Conservation (phyloP, 1,140 invertebrate species). For the Meloidogyne hapla region DNA sequence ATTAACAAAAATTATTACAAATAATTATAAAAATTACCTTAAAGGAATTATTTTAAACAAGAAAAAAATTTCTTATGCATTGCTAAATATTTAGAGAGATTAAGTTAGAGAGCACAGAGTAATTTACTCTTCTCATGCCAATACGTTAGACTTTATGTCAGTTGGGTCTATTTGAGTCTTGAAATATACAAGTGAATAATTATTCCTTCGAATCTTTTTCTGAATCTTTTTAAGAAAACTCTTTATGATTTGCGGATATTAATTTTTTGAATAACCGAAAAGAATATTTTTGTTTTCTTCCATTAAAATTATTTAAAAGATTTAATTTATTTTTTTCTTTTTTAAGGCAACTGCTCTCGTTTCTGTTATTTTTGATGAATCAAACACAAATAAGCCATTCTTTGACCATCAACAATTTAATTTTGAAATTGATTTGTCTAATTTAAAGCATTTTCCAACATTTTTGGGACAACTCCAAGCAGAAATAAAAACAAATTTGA, state of each 20-base stretch:
- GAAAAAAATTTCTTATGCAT: no score
- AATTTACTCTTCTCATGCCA: not conserved
- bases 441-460: constrained; percentile 6
- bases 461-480: not conserved
- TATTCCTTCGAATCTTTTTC: no score
- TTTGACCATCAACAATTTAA: constrained; percentile 51
- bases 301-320: not conserved
- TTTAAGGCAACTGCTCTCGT: constrained; percentile 53
- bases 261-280: no score
- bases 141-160: not conserved
- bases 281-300: no score
- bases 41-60: no score
- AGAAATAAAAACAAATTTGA: constrained; percentile 15
- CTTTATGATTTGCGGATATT: no score
- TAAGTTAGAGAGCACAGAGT: no score
- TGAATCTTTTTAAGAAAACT: no score
- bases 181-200: no score
- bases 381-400: constrained; percentile 34
- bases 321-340: not conserved
- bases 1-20: no score
- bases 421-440: constrained; percentile 50
- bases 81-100: no score
- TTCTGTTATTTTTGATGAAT: constrained; percentile 51
- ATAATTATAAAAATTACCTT: no score
- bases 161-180: not conserved